These are phyloP conservation scores for Platycercus adscitus DNA, from an alignment of 2,113 vertebrate genomes.

Conservation along the genomic window DNA sequence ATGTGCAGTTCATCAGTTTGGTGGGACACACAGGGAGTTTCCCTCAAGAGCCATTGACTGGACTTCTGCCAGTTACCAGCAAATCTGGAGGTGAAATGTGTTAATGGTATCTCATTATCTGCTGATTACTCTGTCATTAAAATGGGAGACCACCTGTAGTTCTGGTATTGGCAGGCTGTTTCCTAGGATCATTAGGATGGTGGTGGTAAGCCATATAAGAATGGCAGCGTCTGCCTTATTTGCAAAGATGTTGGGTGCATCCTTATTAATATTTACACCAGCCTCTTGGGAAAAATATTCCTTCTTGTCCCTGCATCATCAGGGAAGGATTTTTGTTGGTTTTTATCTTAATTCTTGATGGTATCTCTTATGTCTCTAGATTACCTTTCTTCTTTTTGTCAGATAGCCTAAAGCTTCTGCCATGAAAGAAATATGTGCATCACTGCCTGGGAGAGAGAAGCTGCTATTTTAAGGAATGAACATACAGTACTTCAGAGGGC, in stretches of 20 bases:
- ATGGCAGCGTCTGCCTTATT: background rate
- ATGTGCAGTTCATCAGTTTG: background rate
- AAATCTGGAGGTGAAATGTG: background rate
- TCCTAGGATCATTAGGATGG: background rate
- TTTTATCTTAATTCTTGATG: background rate
- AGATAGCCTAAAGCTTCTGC: background rate
- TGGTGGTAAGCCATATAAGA: background rate
- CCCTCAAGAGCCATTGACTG: background rate
- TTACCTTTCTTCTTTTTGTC: background rate
- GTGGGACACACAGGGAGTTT: background rate
- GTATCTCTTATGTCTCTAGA: background rate
- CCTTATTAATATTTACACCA: background rate
- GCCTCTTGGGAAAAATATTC: background rate
- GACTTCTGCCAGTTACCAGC: background rate
- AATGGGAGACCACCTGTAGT: slow-evolving; percentile 10
- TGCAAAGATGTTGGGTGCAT: background rate
- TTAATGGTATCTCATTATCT: slow-evolving; percentile 43
- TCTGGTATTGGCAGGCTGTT: background rate
- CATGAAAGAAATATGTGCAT: background rate
- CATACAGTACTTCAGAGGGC: background rate
- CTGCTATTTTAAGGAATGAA: background rate
- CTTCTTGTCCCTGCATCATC: background rate
- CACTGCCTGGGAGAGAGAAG: background rate
- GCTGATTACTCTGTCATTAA: slow-evolving; percentile 14
- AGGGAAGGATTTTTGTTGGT: background rate